A percentile compares a stretch with the other conserved stretches of the same genome.
Conservation (phyloP, 2,113 vertebrate genomes). For the Nesogale talazaci region DNA sequence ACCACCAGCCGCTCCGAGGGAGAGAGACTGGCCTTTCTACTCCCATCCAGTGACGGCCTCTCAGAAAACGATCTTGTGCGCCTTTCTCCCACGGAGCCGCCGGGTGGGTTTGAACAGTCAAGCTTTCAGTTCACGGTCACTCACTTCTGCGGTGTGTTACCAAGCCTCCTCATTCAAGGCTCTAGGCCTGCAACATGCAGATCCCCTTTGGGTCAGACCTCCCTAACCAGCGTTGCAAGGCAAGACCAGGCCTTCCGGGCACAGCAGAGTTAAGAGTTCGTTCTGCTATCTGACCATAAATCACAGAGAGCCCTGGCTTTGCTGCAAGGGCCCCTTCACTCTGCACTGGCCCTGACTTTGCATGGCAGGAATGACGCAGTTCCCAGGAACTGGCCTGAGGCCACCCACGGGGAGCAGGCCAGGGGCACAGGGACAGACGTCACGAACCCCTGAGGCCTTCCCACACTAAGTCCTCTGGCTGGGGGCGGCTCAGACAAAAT, state of each 20-base stretch:
- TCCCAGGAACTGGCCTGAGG: constrained; percentile 18
- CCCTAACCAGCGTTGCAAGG: not conserved
- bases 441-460: constrained; percentile 37
- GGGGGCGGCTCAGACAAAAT: not conserved
- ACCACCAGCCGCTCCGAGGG: no score
- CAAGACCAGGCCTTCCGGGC: constrained; percentile 46
- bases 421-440: constrained; percentile 65
- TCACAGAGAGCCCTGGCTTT: constrained; percentile 15
- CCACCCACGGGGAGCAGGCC: constrained; percentile 54
- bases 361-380: not conserved
- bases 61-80: no score
- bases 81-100: not conserved
- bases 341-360: not conserved
- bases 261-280: not conserved
- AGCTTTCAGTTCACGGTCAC: not conserved
- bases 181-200: not conserved
- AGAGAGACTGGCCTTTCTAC: no score
- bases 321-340: not conserved
- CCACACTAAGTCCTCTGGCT: not conserved
- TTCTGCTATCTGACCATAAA: constrained; percentile 23
- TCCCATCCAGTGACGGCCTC: no score
- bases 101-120: not conserved
- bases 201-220: not conserved
- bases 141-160: not conserved
- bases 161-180: not conserved